Evolutionary conservation across 1,140 invertebrate genomes (phyloP).

Genomic region (Himalopsyche phryganea): DNA sequence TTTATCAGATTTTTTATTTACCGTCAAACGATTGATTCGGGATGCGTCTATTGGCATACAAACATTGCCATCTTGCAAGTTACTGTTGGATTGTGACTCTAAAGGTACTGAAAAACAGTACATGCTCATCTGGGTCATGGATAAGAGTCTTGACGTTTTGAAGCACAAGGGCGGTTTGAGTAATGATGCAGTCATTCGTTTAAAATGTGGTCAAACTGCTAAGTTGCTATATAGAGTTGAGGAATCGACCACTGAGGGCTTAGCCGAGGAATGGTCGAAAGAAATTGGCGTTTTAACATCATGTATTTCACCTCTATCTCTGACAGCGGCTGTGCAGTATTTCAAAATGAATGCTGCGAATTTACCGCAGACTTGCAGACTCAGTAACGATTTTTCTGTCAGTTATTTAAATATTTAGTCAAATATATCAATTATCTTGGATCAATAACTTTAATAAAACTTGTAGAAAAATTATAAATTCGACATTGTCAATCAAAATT

Average conservation of each 20-base stretch:
- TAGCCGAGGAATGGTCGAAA: no score
- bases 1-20: slow-evolving; percentile 49
- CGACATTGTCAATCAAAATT: no score
- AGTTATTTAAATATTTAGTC: not conserved
- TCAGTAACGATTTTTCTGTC: no score
- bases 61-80: slow-evolving; percentile 50
- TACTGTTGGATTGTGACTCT: slow-evolving; percentile 45
- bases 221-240: not conserved
- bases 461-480: no score
- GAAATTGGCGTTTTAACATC: no score
- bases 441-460: no score
- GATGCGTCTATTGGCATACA: slow-evolving; percentile 49
- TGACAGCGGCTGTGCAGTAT: no score
- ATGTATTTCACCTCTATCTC: no score
- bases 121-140: slow-evolving; percentile 55
- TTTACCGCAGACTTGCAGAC: no score
- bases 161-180: not conserved
- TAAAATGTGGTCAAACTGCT: slow-evolving; percentile 2
- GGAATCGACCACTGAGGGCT: no score
- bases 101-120: slow-evolving; percentile 45
- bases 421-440: not conserved
- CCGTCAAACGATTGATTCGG: slow-evolving; percentile 47
- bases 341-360: no score
- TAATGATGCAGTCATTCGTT: no score
- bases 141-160: slow-evolving; percentile 52